Evolutionary conservation across 2,113 vertebrate genomes (phyloP), one percentile per base, ranked within the genome.

Genomic region (Seriola rivoliana): DNA sequence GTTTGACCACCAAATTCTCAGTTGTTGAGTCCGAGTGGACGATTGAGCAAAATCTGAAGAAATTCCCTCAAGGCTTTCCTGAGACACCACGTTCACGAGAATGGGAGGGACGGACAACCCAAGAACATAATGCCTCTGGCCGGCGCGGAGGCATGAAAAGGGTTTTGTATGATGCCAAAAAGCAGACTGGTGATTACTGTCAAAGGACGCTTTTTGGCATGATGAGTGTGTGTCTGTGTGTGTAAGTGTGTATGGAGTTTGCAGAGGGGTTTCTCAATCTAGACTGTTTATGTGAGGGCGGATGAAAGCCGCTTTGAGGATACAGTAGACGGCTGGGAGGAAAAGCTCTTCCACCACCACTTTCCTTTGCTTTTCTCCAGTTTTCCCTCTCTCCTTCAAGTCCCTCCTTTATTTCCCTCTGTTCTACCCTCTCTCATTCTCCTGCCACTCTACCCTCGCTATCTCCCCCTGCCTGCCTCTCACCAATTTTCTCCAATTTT

Each of bases 301-400:
- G 91, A 92, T 92, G 85, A 91, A 94, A 93, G 88, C 72, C 4
- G 68, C 92, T 93, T 91, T 94, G 88, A 93, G 90, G 90, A 82
- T 81, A 75, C 74, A 83, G 60, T 78, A 78, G 68, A 75, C 17
- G 8, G 40, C 67, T 62, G 83, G 46, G 68, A 81, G 74, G 71
- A 71, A 76, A 85, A 82, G 71, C 78, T 84, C 72, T 78, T 75
- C 89, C 80, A 84, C 77, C 29, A 65, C 76, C 76, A 84, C 85
- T 70, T 82, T 85, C 78, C 72, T 81, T 80, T 75, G 79, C 84
- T 82, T 82, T 85, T 79, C 78, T 84, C 78, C 80, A 82, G 82
- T 86, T 85, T 78, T 78, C 67, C 70, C 70, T 64, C 89, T 32
- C 55, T 84, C 70, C 77, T 86, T 69, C 81, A 83, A 84, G 58